Conservation (phyloP, 2,113 vertebrate species). For the Eira barbara region DNA sequence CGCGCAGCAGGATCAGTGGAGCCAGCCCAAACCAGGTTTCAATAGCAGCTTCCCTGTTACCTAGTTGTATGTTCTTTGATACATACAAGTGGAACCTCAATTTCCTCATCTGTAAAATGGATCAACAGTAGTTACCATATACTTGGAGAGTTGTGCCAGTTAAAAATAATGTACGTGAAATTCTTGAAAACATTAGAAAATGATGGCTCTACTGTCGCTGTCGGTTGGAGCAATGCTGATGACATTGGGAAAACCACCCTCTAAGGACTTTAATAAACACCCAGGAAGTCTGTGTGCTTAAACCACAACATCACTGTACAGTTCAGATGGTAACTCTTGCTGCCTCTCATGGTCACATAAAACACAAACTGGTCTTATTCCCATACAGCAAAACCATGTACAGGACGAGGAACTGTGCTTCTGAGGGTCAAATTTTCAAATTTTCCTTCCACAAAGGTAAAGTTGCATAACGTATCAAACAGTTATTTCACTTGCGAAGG, state of each 20-base stretch:
- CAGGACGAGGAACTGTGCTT: not conserved
- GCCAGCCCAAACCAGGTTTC: not conserved
- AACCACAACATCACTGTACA: not conserved
- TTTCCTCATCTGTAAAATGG: slow-evolving; percentile 33
- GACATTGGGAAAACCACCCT: not conserved
- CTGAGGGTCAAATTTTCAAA: not conserved
- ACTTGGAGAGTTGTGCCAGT: not conserved
- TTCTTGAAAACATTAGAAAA: not conserved
- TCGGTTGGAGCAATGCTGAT: not conserved
- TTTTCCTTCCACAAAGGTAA: not conserved
- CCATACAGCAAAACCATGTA: not conserved
- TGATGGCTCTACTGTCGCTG: not conserved
- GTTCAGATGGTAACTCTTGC: not conserved
- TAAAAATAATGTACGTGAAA: not conserved
- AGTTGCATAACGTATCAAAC: not conserved
- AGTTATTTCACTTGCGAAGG: slow-evolving; percentile 4
- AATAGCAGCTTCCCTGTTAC: not conserved
- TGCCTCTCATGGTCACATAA: not conserved
- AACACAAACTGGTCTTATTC: not conserved
- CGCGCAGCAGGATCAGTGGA: too few species aligned
- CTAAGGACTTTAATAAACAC: not conserved
- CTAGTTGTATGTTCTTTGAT: not conserved
- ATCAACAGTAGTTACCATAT: not conserved
- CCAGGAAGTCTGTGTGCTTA: not conserved
- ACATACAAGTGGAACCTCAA: not conserved